These are phyloP conservation scores for Mesitornis unicolor DNA, from an alignment of 2,113 vertebrate species.

Conservation along the genomic window DNA sequence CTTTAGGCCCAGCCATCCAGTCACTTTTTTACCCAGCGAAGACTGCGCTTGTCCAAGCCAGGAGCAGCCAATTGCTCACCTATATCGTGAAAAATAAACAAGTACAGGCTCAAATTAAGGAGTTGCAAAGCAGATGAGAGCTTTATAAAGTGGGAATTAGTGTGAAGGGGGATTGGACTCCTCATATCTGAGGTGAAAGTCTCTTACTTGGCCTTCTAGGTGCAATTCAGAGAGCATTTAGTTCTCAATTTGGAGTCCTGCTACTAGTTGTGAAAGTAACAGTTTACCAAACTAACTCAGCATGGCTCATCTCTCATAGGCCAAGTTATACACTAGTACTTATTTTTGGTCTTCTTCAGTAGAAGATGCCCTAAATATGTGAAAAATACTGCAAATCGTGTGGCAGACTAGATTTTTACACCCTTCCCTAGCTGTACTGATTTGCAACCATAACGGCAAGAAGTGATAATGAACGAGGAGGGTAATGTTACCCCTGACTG, in stretches of 20 bases:
- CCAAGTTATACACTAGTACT: background rate
- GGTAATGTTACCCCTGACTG: background rate
- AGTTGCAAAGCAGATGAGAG: background rate
- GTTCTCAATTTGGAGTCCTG: background rate
- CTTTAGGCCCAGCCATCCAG: background rate
- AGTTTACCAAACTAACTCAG: background rate
- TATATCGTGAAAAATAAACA: background rate
- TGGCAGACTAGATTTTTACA: background rate
- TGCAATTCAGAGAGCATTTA: background rate
- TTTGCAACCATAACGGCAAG: background rate
- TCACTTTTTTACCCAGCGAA: background rate
- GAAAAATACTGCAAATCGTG: background rate
- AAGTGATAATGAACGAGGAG: background rate
- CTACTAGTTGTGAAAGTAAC: background rate
- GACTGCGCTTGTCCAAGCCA: background rate
- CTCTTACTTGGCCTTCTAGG: background rate
- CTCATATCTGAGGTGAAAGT: background rate
- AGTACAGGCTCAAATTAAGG: background rate
- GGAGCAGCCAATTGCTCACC: background rate
- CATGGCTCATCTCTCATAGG: background rate
- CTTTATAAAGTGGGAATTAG: background rate
- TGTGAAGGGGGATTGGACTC: background rate
- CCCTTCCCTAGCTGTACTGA: fast-evolving
- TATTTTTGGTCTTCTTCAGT: background rate
- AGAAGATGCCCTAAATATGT: background rate